Conservation (phyloP, 1,140 invertebrate genomes). For the Triops cancriformis region DNA sequence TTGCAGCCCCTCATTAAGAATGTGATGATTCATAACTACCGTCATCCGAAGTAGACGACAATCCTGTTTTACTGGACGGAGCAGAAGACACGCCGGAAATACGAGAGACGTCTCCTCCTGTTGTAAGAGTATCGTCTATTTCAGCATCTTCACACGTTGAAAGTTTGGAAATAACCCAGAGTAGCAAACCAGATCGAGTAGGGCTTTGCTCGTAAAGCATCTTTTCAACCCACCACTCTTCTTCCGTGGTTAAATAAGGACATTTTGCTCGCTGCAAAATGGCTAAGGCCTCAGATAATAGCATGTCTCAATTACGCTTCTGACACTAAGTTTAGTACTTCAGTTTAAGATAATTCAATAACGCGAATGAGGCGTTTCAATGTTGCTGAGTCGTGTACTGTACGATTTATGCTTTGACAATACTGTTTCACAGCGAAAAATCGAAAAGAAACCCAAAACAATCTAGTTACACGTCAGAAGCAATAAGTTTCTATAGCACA, state of each 20-base stretch:
- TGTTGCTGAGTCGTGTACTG: no score
- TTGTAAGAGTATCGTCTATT: not conserved
- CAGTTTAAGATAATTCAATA: no score
- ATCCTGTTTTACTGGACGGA: not conserved
- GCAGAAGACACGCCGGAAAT: not conserved
- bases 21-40: not conserved
- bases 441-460: no score
- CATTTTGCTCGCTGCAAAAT: not conserved
- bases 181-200: slow-evolving; percentile 3
- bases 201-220: not conserved
- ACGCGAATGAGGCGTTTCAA: no score
- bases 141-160: not conserved
- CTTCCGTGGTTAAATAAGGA: slow-evolving; percentile 2
- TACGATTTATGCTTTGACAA: no score
- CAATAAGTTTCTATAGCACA: no score
- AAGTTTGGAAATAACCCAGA: slow-evolving; percentile 16
- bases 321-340: no score
- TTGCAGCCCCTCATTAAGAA: not conserved
- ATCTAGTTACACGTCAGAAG: no score
- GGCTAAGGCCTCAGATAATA: not conserved
- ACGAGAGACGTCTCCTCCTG: not conserved
- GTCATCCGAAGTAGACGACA: not conserved
- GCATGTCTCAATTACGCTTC: not conserved
- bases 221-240: slow-evolving; percentile 23
- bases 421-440: no score